Conservation (phyloP, 2,113 vertebrate genomes). For the Chascanopsetta lugubris region DNA sequence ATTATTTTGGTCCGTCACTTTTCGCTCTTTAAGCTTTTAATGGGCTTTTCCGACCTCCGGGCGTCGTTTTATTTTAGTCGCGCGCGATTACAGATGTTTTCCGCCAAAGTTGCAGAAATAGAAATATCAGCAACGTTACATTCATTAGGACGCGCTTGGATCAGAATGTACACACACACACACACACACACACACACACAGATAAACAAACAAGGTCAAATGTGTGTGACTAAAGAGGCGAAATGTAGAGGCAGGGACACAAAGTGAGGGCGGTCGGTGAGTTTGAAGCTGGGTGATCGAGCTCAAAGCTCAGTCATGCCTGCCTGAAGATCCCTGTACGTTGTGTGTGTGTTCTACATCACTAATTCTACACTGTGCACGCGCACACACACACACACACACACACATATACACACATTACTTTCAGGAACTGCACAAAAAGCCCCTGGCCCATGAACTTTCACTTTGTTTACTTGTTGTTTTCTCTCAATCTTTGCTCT, state of each 20-base stretch:
- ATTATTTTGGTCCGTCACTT: constrained; percentile 4
- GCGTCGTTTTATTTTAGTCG: background rate
- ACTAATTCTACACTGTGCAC: constrained; percentile 46
- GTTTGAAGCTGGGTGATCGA: constrained; percentile 24
- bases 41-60: background rate
- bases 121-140: background rate
- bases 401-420: constrained; percentile 34
- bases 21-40: background rate
- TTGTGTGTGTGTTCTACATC: constrained; percentile 44
- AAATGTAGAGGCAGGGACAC: constrained; percentile 4
- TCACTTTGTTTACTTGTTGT: constrained; percentile 25
- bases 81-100: background rate
- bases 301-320: constrained; percentile 51
- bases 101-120: background rate
- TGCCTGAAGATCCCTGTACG: constrained; percentile 33
- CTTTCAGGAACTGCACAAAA: constrained; percentile 26
- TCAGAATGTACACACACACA: background rate
- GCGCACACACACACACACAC: constrained; percentile 26
- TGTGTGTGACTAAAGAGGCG: background rate
- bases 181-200: too few species aligned
- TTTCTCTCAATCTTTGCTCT: background rate
- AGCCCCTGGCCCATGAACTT: constrained; percentile 7
- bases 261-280: constrained; percentile 3
- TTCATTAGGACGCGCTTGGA: background rate
- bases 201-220: background rate